Percentiles rank a stretch among this genome's conserved stretches.
Conservation (phyloP, 92 coral and sea anemone species). For the Palythoa grandis region DNA sequence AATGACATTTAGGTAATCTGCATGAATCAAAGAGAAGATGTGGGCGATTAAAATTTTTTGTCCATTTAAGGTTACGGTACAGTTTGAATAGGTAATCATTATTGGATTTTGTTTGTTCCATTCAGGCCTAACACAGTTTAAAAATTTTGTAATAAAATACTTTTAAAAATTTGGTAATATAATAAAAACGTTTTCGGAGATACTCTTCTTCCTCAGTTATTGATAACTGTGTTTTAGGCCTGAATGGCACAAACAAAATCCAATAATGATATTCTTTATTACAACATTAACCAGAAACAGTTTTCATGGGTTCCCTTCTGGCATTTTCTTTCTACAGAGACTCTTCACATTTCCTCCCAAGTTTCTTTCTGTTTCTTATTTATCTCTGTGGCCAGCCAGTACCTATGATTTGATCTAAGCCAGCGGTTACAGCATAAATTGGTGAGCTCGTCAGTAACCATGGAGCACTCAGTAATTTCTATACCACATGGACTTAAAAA, state of each 20-base stretch:
- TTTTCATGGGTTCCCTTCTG: neutral
- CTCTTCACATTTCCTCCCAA: neutral
- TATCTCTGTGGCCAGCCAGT: slow-evolving; percentile 22
- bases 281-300: slow-evolving; percentile 21
- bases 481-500: slow-evolving; percentile 10
- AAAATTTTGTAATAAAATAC: too few species aligned
- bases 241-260: too few species aligned
- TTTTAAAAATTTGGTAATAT: too few species aligned
- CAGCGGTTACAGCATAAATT: slow-evolving; percentile 41
- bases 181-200: too few species aligned
- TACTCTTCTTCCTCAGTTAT: too few species aligned
- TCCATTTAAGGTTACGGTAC: too few species aligned
- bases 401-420: slow-evolving; percentile 39
- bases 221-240: too few species aligned
- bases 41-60: neutral
- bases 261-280: neutral
- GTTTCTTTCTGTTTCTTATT: slow-evolving; percentile 17
- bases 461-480: neutral
- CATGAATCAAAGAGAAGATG: neutral
- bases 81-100: too few species aligned
- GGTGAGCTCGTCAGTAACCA: slow-evolving; percentile 28
- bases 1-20: neutral
- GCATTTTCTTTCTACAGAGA: neutral
- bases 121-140: too few species aligned
- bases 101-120: too few species aligned